A percentile compares a stretch with the other conserved stretches of the same genome.
phyloP scores from a whole-genome alignment of 2,888 invertebrate species.

The Andrena camellia region DNA sequence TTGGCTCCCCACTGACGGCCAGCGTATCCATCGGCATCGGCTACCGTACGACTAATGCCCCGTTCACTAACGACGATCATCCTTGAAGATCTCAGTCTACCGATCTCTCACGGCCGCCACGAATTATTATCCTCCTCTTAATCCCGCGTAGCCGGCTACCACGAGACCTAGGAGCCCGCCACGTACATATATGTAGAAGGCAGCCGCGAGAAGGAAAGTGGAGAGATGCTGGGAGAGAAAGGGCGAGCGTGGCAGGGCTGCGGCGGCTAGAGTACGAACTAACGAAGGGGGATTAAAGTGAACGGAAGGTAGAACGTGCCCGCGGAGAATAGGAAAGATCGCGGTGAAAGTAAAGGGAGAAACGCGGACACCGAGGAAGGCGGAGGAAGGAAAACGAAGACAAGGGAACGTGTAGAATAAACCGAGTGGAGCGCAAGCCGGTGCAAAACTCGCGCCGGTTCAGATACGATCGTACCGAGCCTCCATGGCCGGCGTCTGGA shows the following conservation, averaged over 20 bases:
- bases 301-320: background rate
- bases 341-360: background rate
- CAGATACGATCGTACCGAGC: conserved; percentile 61
- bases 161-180: background rate
- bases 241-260: background rate
- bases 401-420: background rate
- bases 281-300: background rate
- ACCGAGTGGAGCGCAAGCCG: conserved; percentile 39
- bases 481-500: conserved; percentile 26
- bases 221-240: background rate
- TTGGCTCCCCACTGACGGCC: conserved; percentile 57
- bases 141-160: conserved; percentile 55
- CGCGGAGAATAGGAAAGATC: background rate
- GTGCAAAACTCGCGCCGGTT: conserved; percentile 46
- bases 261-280: background rate
- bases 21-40: conserved; percentile 74
- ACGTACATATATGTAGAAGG: background rate
- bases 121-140: conserved; percentile 74
- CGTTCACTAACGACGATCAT: conserved; percentile 75
- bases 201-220: background rate
- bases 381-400: background rate
- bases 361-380: background rate
- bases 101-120: conserved; percentile 71
- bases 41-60: conserved; percentile 76
- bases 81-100: conserved; percentile 73